phyloP scores from a whole-genome alignment of 2,797 vertebrate species.

The Borostomias antarcticus region DNA sequence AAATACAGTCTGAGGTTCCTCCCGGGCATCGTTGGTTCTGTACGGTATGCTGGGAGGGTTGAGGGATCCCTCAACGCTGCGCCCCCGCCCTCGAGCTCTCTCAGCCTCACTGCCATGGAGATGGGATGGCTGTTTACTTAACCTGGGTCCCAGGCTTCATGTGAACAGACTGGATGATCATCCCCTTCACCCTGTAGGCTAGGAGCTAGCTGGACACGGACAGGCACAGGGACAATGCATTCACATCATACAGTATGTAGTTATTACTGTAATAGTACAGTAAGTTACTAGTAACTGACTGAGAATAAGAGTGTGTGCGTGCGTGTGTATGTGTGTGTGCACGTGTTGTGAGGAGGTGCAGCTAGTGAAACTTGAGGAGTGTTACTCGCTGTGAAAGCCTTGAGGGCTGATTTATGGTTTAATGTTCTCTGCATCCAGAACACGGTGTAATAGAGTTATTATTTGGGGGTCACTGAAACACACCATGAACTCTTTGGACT shows the following conservation, averaged over 20 bases:
- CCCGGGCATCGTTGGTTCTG: neutral
- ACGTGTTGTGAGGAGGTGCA: no score
- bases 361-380: no score
- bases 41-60: neutral
- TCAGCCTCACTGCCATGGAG: neutral
- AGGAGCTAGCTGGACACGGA: neutral
- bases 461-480: constrained; percentile 12
- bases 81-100: neutral
- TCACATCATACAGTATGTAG: neutral
- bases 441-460: constrained; percentile 13
- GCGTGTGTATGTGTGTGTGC: neutral
- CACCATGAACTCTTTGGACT: constrained; percentile 6
- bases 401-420: constrained; percentile 16
- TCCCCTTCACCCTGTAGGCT: no score
- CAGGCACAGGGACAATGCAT: neutral
- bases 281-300: neutral
- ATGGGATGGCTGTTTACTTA: neutral
- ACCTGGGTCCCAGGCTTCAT: neutral
- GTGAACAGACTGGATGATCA: neutral
- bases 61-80: neutral
- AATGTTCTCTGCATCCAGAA: constrained; percentile 22
- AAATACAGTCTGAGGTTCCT: neutral
- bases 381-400: no score
- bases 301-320: neutral
- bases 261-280: no score